A percentile compares a stretch with the other conserved stretches of the same genome.
phyloP scores from a whole-genome alignment of 2,888 invertebrate genomes.

The Hydraecia micacea region DNA sequence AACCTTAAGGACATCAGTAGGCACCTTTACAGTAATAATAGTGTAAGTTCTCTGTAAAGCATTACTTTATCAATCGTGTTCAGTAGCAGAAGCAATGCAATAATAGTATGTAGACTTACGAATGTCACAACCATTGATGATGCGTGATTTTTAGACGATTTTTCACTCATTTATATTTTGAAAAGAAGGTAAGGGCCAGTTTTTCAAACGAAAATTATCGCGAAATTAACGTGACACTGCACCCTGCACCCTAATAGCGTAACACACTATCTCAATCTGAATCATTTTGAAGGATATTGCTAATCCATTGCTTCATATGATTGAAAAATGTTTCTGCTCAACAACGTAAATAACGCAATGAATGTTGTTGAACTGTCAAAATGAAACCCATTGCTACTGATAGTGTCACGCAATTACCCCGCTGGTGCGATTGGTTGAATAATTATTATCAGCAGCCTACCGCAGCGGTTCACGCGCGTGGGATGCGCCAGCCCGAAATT shows the following conservation, averaged over 20 bases:
- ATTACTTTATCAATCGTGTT: conserved; percentile 55
- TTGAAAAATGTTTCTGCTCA: too few species aligned
- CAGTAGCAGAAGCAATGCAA: conserved; percentile 61
- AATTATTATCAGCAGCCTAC: not conserved
- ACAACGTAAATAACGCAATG: too few species aligned
- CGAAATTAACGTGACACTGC: not conserved
- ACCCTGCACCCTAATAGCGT: too few species aligned
- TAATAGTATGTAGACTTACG: conserved; percentile 56
- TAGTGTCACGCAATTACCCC: too few species aligned
- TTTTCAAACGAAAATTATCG: not conserved
- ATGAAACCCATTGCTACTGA: too few species aligned
- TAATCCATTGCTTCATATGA: too few species aligned
- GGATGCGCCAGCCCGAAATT: too few species aligned
- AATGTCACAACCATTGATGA: conserved; percentile 53
- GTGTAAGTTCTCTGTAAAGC: conserved; percentile 46
- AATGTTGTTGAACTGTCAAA: too few species aligned
- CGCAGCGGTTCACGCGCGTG: not conserved
- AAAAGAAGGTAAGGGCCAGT: not conserved
- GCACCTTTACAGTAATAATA: conserved; percentile 27
- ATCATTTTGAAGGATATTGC: too few species aligned
- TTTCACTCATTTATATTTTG: not conserved
- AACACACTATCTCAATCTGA: too few species aligned
- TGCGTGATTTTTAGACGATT: conserved; percentile 22
- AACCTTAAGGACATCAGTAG: not conserved
- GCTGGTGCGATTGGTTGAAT: not conserved